Conservation (phyloP, 2,797 vertebrate genomes). For the Gambelia wislizenii region DNA sequence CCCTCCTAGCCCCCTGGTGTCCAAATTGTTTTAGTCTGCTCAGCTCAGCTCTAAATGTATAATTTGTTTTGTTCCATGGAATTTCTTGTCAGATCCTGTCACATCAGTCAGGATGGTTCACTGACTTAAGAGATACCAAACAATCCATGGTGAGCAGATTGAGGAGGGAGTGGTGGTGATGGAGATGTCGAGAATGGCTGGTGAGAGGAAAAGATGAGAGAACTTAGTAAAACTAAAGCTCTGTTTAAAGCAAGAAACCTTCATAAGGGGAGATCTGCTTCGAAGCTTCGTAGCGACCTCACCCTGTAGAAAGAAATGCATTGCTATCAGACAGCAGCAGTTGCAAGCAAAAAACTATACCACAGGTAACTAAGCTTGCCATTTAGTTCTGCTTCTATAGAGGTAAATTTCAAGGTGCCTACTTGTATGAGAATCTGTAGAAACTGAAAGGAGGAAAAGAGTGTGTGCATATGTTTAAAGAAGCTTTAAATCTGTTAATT, state of each 20-base stretch:
- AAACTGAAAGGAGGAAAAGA: background rate
- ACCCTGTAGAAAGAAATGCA: constrained; percentile 1
- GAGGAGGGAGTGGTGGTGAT: background rate
- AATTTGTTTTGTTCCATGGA: constrained; percentile 74
- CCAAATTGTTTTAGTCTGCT: constrained; percentile 69
- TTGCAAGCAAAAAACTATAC: background rate
- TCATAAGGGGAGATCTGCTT: background rate
- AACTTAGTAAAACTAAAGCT: constrained; percentile 34
- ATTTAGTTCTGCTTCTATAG: background rate
- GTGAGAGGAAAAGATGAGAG: background rate
- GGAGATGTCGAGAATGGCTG: background rate
- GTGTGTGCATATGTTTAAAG: background rate
- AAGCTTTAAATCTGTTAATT: background rate
- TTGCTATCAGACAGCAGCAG: background rate
- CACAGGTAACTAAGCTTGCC: background rate
- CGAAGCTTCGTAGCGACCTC: constrained; percentile 28
- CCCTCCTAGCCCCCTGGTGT: constrained; percentile 60
- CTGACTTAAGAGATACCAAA: constrained; percentile 61
- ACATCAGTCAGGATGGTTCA: constrained; percentile 64
- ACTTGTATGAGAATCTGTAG: background rate
- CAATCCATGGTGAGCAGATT: background rate
- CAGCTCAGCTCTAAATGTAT: constrained; percentile 67
- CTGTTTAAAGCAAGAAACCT: constrained; percentile 34
- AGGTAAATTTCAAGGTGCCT: background rate
- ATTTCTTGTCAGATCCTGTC: constrained; percentile 72